A percentile compares a stretch with the other conserved stretches of the same genome.
Conservation (phyloP, 2,797 vertebrate genomes). For the Notoglanidium macrostoma region DNA sequence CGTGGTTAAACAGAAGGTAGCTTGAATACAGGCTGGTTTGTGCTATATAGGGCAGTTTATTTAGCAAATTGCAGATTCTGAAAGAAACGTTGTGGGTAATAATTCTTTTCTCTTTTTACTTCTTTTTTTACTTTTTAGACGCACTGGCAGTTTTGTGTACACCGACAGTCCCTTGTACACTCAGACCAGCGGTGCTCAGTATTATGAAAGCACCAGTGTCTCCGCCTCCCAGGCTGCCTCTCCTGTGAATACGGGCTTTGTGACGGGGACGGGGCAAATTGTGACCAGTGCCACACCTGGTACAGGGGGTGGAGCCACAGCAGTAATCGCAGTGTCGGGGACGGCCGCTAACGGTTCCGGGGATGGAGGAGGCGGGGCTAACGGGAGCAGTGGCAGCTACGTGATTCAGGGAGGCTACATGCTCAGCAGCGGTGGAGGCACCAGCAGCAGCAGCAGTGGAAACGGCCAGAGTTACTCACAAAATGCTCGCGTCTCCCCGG, state of each 20-base stretch:
- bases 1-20: not conserved
- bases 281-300: slow-evolving; percentile 71
- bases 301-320: slow-evolving; percentile 70
- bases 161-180: slow-evolving; percentile 86
- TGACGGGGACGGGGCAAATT: slow-evolving; percentile 81
- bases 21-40: not conserved
- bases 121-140: slow-evolving; percentile 68
- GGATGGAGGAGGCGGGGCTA: slow-evolving; percentile 65
- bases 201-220: slow-evolving; percentile 83
- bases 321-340: slow-evolving; percentile 77
- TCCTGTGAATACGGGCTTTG: slow-evolving; percentile 81
- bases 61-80: not conserved
- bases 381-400: slow-evolving; percentile 79
- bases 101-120: not conserved
- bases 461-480: slow-evolving; percentile 88
- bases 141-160: slow-evolving; percentile 85
- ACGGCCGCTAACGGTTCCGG: slow-evolving; percentile 76
- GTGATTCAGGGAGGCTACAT: slow-evolving; percentile 94
- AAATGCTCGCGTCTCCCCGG: slow-evolving; percentile 89
- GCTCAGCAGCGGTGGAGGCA: slow-evolving; percentile 73
- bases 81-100: not conserved
- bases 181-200: slow-evolving; percentile 79
- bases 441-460: slow-evolving; percentile 66
- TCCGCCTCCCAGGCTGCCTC: slow-evolving; percentile 81
- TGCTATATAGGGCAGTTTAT: not conserved